Base-by-base conservation (phyloP, 2,888 invertebrate genomes). In the Orthosia incerta region DNA sequence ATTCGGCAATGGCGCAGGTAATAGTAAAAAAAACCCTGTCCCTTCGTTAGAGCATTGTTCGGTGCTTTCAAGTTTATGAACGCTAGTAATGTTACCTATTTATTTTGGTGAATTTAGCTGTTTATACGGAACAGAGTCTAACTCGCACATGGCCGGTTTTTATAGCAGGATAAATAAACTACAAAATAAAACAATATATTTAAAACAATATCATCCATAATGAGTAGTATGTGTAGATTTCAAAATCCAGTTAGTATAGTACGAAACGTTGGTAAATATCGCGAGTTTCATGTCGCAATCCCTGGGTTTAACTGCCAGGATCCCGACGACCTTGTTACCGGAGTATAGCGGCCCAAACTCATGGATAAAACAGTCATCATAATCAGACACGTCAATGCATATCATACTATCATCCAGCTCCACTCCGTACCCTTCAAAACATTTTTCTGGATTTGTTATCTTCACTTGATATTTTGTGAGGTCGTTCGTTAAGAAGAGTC, bases 271-370 rank as follows among this genome's bases (percentile, higher is more conserved):
- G 0, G 91, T 91, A 23, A 93, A 93, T 18, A 93, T 89, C 0
- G 91, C 90, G 23, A 89, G 11, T 48, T 88, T 91, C 4, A 85
- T 88, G 0, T 93, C 93, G 64, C 95, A 95, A 3, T 94, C 93
- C 12, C 84, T 86, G 0, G 95, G 95, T 57, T 89, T 92, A 45
- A 92, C 85, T 0, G 93, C 88, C 23, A 95, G 73, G 0, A 95
- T 84, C 0, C 95, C 96, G 0, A 93, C 91, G 3, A 95, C 79
- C 61, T 91, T 94, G 53, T 95, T 92, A 0, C 78, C 88, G 9
- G 63, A 48, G 70, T 87, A 95, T 1, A 95, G 57, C 0, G 96
- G 96, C 0, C 96, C 96, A 71, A 95, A 95, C 48, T 96, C 96
- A 4, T 94, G 91, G 0, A 93, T 76, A 18, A 95, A 96, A 71